A percentile compares a stretch with the other conserved stretches of the same genome.
Conservation (phyloP, 2,113 vertebrate species). For the Andinoacara biseriatus region DNA sequence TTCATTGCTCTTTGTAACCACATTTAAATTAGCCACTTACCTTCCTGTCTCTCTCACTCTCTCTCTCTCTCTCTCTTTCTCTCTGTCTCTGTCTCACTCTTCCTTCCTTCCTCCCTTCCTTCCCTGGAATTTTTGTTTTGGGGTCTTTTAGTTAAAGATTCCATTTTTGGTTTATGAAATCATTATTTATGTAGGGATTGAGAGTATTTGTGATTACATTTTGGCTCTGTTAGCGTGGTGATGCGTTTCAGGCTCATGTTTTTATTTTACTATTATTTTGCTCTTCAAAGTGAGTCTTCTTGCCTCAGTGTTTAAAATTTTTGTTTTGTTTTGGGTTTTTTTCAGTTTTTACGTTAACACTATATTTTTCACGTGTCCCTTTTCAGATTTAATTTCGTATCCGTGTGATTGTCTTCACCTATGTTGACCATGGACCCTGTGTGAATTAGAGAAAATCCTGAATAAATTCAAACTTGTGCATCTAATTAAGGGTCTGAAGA, state of each 20-base stretch:
- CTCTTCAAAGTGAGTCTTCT: neutral
- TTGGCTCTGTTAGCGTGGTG: neutral
- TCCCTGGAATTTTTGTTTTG: neutral
- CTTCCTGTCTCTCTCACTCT: too few relatives aligned
- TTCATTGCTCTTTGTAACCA: neutral
- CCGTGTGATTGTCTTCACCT: neutral
- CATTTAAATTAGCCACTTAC: conserved; percentile 1
- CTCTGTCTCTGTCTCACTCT: too few relatives aligned
- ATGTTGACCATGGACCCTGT: neutral
- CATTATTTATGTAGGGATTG: neutral
- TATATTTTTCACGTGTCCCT: neutral
- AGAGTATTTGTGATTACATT: neutral
- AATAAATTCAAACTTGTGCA: neutral
- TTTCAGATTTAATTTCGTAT: neutral
- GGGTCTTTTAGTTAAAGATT: neutral
- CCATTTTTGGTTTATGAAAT: neutral
- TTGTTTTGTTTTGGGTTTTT: neutral
- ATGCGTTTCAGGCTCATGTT: neutral
- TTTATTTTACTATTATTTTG: neutral
- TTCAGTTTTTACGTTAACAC: neutral
- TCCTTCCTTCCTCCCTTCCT: neutral
- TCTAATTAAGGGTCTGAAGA: neutral
- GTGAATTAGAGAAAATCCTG: neutral
- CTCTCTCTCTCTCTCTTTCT: neutral
- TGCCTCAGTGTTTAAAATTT: neutral